Conservation (phyloP, 1,140 invertebrate genomes). For the Tetragonula clypearis region DNA sequence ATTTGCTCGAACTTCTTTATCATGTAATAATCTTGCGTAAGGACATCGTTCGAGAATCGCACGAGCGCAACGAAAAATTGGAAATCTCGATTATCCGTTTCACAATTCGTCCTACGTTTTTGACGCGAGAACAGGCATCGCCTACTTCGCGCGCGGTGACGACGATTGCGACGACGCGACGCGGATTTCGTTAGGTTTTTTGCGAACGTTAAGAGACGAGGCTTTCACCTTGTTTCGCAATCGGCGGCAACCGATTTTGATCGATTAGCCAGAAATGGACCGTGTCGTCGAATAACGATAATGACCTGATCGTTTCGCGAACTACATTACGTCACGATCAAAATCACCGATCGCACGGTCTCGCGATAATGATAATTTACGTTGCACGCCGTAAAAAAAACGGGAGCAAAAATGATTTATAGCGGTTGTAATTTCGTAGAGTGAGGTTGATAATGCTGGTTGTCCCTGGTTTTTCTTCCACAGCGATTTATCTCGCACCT, state of each 20-base stretch:
- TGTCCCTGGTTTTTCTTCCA: neutral
- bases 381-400: neutral
- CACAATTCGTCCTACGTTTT: neutral
- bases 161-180: constrained; percentile 23
- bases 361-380: constrained; percentile 7
- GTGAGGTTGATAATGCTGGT: neutral
- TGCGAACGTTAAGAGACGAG: constrained; percentile 39
- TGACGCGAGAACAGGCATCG: neutral
- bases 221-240: constrained; percentile 32
- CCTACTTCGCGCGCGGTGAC: neutral
- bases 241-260: constrained; percentile 19
- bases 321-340: constrained; percentile 8
- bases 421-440: neutral
- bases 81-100: neutral
- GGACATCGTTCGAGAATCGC: neutral
- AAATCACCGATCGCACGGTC: neutral
- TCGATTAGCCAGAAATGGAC: constrained; percentile 52
- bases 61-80: neutral
- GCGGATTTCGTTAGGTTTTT: constrained; percentile 43
- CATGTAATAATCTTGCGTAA: neutral
- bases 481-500: neutral
- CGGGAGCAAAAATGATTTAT: constrained; percentile 17
- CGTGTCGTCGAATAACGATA: constrained; percentile 6
- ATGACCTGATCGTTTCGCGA: constrained; percentile 5
- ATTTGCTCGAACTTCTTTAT: neutral